Conservation (phyloP, 2,888 invertebrate species). For the Aradus depressus region DNA sequence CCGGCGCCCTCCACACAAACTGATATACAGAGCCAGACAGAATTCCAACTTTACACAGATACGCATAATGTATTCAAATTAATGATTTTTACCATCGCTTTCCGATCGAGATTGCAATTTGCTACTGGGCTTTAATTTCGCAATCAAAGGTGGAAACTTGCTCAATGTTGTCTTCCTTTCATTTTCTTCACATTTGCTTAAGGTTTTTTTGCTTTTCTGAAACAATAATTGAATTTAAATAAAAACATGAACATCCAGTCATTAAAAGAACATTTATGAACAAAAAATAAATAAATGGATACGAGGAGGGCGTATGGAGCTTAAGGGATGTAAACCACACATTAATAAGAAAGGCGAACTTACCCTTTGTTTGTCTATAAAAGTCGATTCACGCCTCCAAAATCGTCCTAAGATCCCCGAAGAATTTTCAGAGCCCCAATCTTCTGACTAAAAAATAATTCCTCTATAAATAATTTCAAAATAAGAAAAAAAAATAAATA, state of each 20-base stretch:
- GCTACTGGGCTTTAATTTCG: conserved; percentile 58
- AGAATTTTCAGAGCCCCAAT: conserved; percentile 60
- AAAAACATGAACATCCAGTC: too few relatives aligned
- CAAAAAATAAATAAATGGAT: background rate
- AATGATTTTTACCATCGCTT: conserved; percentile 48
- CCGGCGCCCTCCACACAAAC: too few relatives aligned
- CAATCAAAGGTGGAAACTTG: conserved; percentile 46
- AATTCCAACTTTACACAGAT: too few relatives aligned
- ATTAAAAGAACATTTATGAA: background rate
- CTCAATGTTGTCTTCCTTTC: conserved; percentile 26
- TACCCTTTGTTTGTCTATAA: conserved; percentile 38
- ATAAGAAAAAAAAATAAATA: conserved; percentile 17
- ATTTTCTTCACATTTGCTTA: conserved; percentile 21
- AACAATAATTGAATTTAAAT: conserved; percentile 7
- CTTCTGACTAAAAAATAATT: conserved; percentile 46
- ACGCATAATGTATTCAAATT: too few relatives aligned
- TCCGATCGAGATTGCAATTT: conserved; percentile 51
- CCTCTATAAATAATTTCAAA: too few relatives aligned
- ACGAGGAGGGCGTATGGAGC: background rate
- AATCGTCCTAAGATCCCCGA: conserved; percentile 55
- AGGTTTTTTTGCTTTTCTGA: conserved; percentile 29
- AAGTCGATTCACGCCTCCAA: conserved; percentile 48
- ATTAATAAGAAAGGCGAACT: conserved; percentile 19
- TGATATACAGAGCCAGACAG: too few relatives aligned
- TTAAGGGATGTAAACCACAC: background rate